Evolutionary conservation across 2,888 invertebrate genomes (phyloP).

Genomic region (Sclerodermus sp.): DNA sequence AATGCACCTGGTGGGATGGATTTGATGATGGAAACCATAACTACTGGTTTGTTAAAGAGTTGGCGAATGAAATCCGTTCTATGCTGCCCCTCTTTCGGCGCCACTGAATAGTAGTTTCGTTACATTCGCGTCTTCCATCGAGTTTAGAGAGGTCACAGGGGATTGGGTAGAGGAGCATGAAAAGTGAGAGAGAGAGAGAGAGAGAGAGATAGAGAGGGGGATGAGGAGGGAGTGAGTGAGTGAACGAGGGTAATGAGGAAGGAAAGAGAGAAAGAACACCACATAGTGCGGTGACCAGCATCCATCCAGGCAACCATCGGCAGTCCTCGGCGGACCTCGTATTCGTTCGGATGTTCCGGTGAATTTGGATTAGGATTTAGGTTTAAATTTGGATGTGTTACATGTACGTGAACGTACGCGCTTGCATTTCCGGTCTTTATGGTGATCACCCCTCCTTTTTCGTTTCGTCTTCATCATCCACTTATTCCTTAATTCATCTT

Average conservation of each 20-base stretch:
- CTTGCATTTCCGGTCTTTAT: constrained; percentile 24
- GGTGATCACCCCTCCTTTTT: too few relatives aligned
- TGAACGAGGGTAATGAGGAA: not conserved
- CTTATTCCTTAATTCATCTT: too few relatives aligned
- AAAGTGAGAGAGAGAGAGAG: constrained; percentile 1
- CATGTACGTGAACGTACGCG: constrained; percentile 21
- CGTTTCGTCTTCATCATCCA: not conserved
- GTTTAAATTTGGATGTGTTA: too few relatives aligned
- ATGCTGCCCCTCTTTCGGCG: too few relatives aligned
- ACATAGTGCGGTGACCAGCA: constrained; percentile 15
- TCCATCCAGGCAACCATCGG: too few relatives aligned
- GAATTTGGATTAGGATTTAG: not conserved
- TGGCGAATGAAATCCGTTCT: too few relatives aligned
- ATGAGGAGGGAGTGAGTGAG: not conserved
- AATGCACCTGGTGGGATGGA: too few relatives aligned
- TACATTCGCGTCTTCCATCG: constrained; percentile 10
- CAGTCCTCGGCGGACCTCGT: constrained; percentile 39
- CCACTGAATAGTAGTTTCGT: too few relatives aligned
- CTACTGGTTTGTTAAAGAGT: too few relatives aligned
- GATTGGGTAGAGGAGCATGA: too few relatives aligned
- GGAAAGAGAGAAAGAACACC: constrained; percentile 3
- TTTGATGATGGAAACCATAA: too few relatives aligned
- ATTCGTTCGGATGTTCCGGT: constrained; percentile 29
- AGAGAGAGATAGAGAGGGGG: constrained; percentile 4
- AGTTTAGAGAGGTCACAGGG: not conserved